A percentile compares a stretch with the other conserved stretches of the same genome.
Evolutionary conservation across 2,888 invertebrate species (phyloP).

Genomic region (Antheraea assamensis): DNA sequence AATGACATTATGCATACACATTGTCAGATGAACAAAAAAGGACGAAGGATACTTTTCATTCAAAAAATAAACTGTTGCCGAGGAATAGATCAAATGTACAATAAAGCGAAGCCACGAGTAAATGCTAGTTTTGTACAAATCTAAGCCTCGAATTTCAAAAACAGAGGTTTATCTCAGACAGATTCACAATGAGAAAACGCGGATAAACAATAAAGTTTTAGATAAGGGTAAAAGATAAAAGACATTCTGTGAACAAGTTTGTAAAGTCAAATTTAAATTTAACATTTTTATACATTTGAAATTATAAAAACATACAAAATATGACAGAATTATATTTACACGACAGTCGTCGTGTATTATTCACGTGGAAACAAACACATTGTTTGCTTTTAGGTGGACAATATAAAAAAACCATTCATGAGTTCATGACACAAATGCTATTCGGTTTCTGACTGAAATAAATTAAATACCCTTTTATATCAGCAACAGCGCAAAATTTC

Average conservation of each 20-base stretch:
- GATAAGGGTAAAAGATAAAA: neutral
- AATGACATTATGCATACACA: no score
- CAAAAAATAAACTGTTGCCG: no score
- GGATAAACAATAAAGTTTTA: neutral
- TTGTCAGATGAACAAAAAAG: no score
- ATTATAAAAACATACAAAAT: slow-evolving; percentile 6
- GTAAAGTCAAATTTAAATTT: neutral
- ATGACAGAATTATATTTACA: slow-evolving; percentile 26
- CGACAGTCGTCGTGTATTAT: slow-evolving; percentile 42
- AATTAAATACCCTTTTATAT: slow-evolving; percentile 64
- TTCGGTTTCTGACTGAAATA: slow-evolving; percentile 59
- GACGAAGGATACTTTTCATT: no score
- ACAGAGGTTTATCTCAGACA: neutral
- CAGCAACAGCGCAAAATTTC: slow-evolving; percentile 52
- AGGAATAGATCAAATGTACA: no score
- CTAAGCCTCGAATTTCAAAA: neutral
- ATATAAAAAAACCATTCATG: slow-evolving; percentile 55
- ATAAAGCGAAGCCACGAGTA: no score
- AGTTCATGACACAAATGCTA: slow-evolving; percentile 57
- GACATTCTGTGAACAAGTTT: slow-evolving; percentile 12
- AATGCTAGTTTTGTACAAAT: no score
- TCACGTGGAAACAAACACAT: slow-evolving; percentile 46
- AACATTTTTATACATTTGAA: neutral
- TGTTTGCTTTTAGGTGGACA: slow-evolving; percentile 48
- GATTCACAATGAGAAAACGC: neutral